Conservation (phyloP, 2,797 vertebrate species). For the Cossypha dichroa region DNA sequence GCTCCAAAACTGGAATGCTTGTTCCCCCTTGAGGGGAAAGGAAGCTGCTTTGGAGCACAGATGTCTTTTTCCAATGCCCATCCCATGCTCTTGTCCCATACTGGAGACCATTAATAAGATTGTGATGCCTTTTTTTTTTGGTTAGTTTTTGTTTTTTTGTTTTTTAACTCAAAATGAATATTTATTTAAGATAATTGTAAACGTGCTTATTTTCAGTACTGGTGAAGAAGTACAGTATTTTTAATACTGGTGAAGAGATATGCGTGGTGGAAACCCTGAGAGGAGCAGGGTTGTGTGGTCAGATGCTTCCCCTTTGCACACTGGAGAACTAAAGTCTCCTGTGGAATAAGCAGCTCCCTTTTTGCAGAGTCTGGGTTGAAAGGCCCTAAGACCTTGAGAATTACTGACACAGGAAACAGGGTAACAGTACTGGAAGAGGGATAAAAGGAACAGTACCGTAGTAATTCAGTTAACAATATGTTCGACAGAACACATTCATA, state of each 20-base stretch:
- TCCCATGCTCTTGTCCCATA: neutral
- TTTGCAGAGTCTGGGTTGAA: neutral
- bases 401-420: conserved; percentile 40
- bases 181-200: neutral
- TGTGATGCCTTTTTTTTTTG: neutral
- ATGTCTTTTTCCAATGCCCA: neutral
- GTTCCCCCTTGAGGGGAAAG: neutral
- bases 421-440: conserved; percentile 26
- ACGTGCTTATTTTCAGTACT: neutral
- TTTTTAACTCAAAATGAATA: neutral
- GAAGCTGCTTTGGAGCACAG: neutral
- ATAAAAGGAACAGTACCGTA: conserved; percentile 58
- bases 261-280: neutral
- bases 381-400: conserved; percentile 27
- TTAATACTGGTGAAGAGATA: neutral
- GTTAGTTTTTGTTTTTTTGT: too few relatives aligned
- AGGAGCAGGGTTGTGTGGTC: rapidly evolving
- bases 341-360: neutral
- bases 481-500: conserved; percentile 52
- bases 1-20: neutral
- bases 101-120: neutral
- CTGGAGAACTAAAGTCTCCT: neutral
- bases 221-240: neutral
- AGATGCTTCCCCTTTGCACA: neutral
- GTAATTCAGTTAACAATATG: conserved; percentile 63